Percentiles rank a stretch among this genome's conserved stretches.
These are phyloP conservation scores for Hyles vespertilio DNA, from an alignment of 1,140 invertebrate genomes.

Conservation along the genomic window DNA sequence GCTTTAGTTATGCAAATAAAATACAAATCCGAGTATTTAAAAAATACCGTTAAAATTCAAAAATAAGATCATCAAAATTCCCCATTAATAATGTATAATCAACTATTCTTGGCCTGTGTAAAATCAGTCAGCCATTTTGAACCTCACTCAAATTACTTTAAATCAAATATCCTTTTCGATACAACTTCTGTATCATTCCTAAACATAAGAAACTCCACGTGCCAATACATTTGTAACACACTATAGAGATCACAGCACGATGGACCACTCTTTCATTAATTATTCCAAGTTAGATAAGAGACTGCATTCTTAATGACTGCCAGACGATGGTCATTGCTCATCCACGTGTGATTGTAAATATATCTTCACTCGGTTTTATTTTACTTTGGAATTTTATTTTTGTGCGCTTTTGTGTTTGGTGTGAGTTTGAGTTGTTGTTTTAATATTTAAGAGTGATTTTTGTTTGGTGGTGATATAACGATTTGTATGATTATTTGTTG, in stretches of 20 bases:
- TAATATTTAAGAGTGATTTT: no score
- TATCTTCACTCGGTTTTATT: constrained; percentile 40
- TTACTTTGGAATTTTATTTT: constrained; percentile 42
- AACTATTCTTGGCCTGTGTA: no score
- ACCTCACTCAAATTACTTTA: no score
- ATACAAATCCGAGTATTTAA: neutral
- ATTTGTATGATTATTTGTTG: no score
- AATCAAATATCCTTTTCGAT: no score
- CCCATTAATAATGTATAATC: no score
- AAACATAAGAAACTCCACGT: neutral
- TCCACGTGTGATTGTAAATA: constrained; percentile 40
- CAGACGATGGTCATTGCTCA: constrained; percentile 57
- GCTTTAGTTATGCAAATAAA: no score
- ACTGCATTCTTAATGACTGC: constrained; percentile 68
- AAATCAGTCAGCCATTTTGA: no score
- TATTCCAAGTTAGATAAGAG: constrained; percentile 72
- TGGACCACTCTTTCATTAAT: constrained; percentile 71
- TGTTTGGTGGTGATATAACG: no score
- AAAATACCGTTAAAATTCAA: neutral
- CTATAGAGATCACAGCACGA: constrained; percentile 54
- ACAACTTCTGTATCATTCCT: no score
- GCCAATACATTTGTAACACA: constrained; percentile 29
- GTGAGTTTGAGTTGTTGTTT: constrained; percentile 12
- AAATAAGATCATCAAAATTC: neutral
- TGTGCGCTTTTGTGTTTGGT: constrained; percentile 18